Evolutionary conservation across 2,113 vertebrate genomes (phyloP), one percentile per base, ranked within the genome.

Genomic region (Agapornis roseicollis): DNA sequence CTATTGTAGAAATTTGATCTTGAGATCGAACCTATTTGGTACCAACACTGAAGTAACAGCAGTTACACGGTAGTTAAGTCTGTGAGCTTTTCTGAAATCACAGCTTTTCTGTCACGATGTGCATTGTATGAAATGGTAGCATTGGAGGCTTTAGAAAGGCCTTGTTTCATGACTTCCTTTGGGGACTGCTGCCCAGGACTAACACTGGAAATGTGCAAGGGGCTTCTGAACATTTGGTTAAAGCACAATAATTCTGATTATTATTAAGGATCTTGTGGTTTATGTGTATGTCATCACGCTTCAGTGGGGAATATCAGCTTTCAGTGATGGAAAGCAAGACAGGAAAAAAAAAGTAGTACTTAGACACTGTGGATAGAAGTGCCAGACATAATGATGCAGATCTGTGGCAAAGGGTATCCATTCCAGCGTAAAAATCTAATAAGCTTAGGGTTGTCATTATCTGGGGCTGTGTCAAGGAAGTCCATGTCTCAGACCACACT

Each of bases 271-370:
- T 82, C 18, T 44, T 84, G 27, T 35, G 25, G 22, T 89, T 89
- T 70, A 50, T 6, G 13, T 0, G 0, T 16, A 4, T 23, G 11
- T 58, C 24, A 11, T 87, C 27, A 3, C 52, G 17, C 33, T 19
- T 69, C 8, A 7, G 8, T 72, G 8, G 8, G 33, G 29, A 61
- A 25, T 66, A 64, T 33, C 0, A 2, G 23, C 52, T 88, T 61
- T 9, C 28, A 49, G 17, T 44, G 28, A 61, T 28, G 16, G 24
- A 25, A 86, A 93, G 25, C 22, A 42, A 88, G 44, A n/a, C 24
- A 46, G 17, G n/a, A 72, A 93, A 64, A 70, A 70, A n/a, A 0
- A 8, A 46, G 10, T 29, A 23, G 7, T 58, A 42, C 28, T 64
- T 81, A 13, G 37, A 44, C 72, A 19, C 23, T 47, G 16, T 13